phyloP scores from a whole-genome alignment of 23 tunicate genomes.

The Trididemnum clinides region DNA sequence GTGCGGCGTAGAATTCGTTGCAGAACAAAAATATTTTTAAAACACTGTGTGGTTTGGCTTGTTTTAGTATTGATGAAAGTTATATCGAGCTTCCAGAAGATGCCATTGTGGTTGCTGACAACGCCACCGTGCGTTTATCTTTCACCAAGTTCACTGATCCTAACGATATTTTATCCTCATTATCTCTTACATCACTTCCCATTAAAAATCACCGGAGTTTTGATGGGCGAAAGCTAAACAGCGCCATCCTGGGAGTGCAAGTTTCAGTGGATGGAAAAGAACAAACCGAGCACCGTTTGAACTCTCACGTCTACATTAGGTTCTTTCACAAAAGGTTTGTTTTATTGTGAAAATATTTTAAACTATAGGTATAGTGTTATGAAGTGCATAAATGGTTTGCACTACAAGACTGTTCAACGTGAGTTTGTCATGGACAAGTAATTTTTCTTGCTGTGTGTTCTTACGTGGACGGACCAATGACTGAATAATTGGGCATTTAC shows the following conservation, averaged over 20 bases:
- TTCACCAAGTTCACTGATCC: conserved; percentile 56
- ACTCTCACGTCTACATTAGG: conserved; percentile 38
- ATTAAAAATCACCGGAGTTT: conserved; percentile 31
- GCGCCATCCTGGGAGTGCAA: conserved; percentile 71
- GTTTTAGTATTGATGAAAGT: conserved; percentile 37
- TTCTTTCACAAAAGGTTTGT: conserved; percentile 75
- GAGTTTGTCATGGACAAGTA: too few relatives aligned
- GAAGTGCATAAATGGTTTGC: too few relatives aligned
- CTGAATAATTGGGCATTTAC: too few relatives aligned
- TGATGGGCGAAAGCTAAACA: conserved; percentile 69
- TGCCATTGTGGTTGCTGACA: conserved; percentile 16
- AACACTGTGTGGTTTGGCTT: too few relatives aligned
- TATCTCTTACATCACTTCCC: conserved; percentile 37
- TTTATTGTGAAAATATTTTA: too few relatives aligned
- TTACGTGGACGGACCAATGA: too few relatives aligned
- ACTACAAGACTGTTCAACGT: too few relatives aligned
- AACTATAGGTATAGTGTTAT: too few relatives aligned
- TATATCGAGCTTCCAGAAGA: conserved; percentile 44
- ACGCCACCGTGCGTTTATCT: conserved; percentile 40
- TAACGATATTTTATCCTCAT: conserved; percentile 21
- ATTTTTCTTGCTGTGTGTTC: too few relatives aligned
- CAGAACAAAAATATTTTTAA: too few relatives aligned
- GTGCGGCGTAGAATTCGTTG: too few relatives aligned
- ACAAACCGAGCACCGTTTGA: not conserved
- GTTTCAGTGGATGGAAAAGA: conserved; percentile 17